A percentile compares a stretch with the other conserved stretches of the same genome.
Evolutionary conservation across 2,797 vertebrate species (phyloP).

Genomic region (Alosa sapidissima): DNA sequence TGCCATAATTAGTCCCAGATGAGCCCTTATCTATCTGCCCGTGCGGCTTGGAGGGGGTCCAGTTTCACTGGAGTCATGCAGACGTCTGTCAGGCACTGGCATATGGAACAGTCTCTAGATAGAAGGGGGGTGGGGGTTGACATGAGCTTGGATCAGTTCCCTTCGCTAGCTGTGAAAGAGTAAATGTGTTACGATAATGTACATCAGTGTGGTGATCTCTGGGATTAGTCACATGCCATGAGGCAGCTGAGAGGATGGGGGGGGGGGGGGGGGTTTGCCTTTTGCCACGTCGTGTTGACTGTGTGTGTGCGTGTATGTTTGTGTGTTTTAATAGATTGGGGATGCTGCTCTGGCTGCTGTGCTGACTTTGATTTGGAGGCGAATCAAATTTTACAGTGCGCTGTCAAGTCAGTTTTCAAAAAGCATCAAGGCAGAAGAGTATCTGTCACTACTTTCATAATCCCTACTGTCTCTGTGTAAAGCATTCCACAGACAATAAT

Average conservation of each 20-base stretch:
- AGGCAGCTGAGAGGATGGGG: background rate
- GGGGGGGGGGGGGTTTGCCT: background rate
- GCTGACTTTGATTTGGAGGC: background rate
- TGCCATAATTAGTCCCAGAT: constrained; percentile 49
- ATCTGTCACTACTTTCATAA: background rate
- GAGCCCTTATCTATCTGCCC: constrained; percentile 50
- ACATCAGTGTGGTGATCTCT: constrained; percentile 5
- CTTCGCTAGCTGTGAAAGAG: constrained; percentile 28
- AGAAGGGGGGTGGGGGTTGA: constrained; percentile 15
- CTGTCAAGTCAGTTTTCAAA: background rate
- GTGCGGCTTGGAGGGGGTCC: constrained; percentile 41
- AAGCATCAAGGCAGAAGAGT: background rate
- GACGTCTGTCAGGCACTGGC: constrained; percentile 31
- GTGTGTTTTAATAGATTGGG: background rate
- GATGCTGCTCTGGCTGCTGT: background rate
- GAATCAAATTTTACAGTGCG: background rate
- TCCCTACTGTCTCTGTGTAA: background rate
- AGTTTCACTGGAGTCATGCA: constrained; percentile 33
- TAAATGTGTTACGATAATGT: constrained; percentile 36
- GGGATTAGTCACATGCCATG: constrained; percentile 3
- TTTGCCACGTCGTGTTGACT: background rate
- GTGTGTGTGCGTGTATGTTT: constrained; percentile 40
- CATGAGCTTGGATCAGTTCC: constrained; percentile 27
- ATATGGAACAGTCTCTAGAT: constrained; percentile 9
- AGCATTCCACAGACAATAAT: background rate